phyloP scores from a whole-genome alignment of 2,113 vertebrate genomes.

The Potamarius usumacintae region DNA sequence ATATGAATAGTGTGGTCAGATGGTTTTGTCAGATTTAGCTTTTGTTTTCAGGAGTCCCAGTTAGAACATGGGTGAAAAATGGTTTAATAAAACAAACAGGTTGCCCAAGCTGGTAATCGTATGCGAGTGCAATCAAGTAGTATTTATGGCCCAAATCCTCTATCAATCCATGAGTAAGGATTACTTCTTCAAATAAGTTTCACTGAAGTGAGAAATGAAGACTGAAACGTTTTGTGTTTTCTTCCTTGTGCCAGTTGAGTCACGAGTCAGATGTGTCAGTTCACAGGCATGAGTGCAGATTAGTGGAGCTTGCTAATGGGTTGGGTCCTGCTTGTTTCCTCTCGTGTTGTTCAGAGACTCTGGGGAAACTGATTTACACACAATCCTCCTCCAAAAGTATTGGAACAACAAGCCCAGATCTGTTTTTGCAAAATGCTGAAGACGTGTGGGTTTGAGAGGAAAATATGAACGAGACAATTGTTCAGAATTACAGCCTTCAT shows the following conservation, averaged over 20 bases:
- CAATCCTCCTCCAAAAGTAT: neutral
- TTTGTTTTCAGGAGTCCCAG: neutral
- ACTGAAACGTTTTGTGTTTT: neutral
- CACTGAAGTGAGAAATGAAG: slow-evolving; percentile 3
- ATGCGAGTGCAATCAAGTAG: neutral
- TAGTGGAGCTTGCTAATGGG: neutral
- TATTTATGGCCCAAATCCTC: no score
- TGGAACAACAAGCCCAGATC: neutral
- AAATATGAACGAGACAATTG: neutral
- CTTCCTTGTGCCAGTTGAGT: neutral
- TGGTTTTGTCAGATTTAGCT: neutral
- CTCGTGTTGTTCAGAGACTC: neutral
- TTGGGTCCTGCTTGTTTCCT: neutral
- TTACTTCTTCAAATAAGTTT: neutral
- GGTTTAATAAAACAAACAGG: neutral
- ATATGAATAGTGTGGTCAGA: no score
- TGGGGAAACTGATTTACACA: neutral
- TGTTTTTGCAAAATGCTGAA: neutral
- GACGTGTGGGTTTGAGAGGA: neutral
- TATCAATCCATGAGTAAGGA: neutral
- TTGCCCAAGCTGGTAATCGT: neutral
- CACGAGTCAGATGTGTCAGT: neutral
- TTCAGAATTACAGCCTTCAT: neutral
- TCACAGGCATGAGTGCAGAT: neutral
- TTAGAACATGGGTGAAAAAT: neutral